Base-by-base conservation (phyloP, 2,888 invertebrate genomes). In the Molorchus minor region DNA sequence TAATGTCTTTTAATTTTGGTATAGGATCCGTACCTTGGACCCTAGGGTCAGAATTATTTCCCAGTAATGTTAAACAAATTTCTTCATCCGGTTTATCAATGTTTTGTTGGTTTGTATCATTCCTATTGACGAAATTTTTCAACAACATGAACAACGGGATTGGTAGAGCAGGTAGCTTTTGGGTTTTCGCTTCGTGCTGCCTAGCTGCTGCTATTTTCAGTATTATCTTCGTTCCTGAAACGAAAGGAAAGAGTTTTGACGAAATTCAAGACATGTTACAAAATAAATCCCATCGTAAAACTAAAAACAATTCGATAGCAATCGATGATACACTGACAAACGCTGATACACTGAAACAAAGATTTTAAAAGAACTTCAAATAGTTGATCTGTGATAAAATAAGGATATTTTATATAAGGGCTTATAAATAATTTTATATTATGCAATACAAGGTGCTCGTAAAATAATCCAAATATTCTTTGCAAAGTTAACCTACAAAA, bases 201-300 rank as follows among this genome's bases (percentile, higher is more conserved):
- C 69, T 84, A 0, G 15, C 84, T 0, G 82, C 88, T 0, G 88
- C 89, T 77, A 82, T 91, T 76, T 94, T 93, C 80, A 87, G 89
- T 13, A 43, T 56, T 35, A 25, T 56, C 20, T 76, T 89, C 52
- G 86, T 96, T 13, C 93, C 95, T 2, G 96, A 96, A 82, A 96
- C 96, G 0, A 94, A 93, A 80, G 95, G 94, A 30, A 90, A 92
- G 81, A 90, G 90, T 70, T 84, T 94, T 71, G 88, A 90, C 73
- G 88, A 96, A 81, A 95, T 96, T 65, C 91, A 92, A 79, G 85
- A 87, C 56, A 86, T 87, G 46, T 35, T 58, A 1, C 40, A 55
- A 29, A 36, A 30, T 12, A 57, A 41, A 1, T 33, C 33, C 12
- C 33, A 10, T 10, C 33, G 12, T 10, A 33, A 10, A 33, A 3